phyloP scores from a whole-genome alignment of 2,797 vertebrate species.

The Cryptoblepharus egeriae region DNA sequence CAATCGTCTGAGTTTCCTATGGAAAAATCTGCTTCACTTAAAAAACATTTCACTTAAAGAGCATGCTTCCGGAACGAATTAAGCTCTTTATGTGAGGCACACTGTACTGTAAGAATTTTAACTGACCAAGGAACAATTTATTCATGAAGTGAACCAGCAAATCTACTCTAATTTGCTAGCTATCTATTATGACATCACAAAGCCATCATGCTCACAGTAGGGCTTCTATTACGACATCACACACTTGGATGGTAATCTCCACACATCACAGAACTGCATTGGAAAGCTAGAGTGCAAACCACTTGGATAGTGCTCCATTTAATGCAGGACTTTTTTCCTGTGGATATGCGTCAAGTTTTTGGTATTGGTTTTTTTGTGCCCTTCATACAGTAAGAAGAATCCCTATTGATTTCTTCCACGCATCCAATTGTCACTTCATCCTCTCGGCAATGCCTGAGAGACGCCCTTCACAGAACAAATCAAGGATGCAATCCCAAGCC shows the following conservation, averaged over 20 bases:
- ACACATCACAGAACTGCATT: background rate
- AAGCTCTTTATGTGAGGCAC: no score
- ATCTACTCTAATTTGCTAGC: background rate
- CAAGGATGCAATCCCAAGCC: background rate
- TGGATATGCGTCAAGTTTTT: background rate
- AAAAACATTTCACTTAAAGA: no score
- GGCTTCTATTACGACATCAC: constrained; percentile 25
- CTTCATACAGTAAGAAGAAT: background rate
- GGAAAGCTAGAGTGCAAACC: constrained; percentile 14
- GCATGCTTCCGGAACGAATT: no score
- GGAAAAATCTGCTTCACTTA: no score
- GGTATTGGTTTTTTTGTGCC: background rate
- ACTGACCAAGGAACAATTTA: background rate
- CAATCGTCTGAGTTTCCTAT: no score
- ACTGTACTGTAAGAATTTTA: no score
- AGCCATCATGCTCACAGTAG: background rate
- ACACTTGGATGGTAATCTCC: background rate
- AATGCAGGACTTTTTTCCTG: background rate
- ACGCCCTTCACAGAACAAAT: background rate
- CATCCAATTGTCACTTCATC: background rate
- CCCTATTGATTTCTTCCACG: background rate
- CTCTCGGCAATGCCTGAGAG: constrained; percentile 10
- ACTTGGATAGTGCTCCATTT: background rate
- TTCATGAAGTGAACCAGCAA: background rate
- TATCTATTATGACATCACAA: constrained; percentile 28